Percentiles rank a stretch among this genome's conserved stretches.
These are phyloP conservation scores for Lophotis ruficrista DNA, from an alignment of 2,113 vertebrate species.

Conservation along the genomic window DNA sequence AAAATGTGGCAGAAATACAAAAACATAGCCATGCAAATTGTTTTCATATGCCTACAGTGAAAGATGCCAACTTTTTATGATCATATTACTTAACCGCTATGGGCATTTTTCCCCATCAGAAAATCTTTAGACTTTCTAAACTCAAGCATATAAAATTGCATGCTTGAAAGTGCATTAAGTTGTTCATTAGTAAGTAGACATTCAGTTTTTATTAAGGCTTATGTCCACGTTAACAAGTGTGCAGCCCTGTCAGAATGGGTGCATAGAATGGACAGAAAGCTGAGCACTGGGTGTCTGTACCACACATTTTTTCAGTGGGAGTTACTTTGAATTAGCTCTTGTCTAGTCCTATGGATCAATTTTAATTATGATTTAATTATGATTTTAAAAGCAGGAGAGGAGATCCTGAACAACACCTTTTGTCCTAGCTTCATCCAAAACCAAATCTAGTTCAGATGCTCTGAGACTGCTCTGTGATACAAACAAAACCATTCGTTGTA, in stretches of 20 bases:
- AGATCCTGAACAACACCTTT: not conserved
- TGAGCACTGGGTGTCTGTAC: not conserved
- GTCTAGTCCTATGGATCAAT: not conserved
- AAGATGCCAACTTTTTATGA: not conserved
- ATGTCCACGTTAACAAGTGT: not conserved
- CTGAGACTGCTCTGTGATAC: not conserved
- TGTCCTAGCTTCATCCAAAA: not conserved
- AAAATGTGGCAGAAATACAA: not conserved
- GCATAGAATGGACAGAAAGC: accelerated
- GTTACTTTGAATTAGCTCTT: not conserved
- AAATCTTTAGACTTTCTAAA: not conserved
- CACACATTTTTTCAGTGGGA: not conserved
- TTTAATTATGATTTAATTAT: not conserved
- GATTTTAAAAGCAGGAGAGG: not conserved
- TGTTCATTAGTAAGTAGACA: not conserved
- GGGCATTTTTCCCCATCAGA: not conserved
- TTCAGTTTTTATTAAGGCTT: not conserved
- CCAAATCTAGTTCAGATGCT: not conserved
- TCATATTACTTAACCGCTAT: not conserved
- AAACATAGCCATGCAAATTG: not conserved
- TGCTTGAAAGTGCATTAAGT: not conserved
- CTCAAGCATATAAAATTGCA: not conserved
- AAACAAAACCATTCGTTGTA: not conserved
- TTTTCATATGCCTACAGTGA: not conserved
- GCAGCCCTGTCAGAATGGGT: not conserved